phyloP scores from a whole-genome alignment of 2,888 invertebrate species.

The Iselma pallidipennis region DNA sequence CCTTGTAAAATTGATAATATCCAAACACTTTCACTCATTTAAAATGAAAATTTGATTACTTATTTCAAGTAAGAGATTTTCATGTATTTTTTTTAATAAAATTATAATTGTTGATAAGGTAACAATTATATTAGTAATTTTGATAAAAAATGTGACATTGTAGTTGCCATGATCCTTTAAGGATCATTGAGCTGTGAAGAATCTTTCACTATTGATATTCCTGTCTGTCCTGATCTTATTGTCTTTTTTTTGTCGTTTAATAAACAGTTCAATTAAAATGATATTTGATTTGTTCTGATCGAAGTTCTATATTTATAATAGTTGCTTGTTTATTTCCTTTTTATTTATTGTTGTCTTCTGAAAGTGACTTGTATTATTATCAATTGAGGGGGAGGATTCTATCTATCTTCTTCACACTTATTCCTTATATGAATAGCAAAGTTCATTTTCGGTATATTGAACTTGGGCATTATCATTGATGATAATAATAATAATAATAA shows the following conservation, averaged over 20 bases:
- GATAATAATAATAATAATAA: not conserved
- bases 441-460: conserved; percentile 24
- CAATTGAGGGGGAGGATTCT: not conserved
- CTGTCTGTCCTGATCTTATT: not conserved
- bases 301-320: not conserved
- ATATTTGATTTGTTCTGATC: not conserved
- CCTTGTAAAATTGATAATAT: not conserved
- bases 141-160: not conserved
- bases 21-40: not conserved
- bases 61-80: not conserved
- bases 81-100: too few species aligned
- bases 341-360: too few species aligned
- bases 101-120: not conserved
- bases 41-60: not conserved
- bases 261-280: not conserved
- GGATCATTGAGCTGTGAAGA: not conserved
- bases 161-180: not conserved
- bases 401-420: not conserved
- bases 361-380: not conserved
- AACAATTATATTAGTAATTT: not conserved
- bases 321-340: too few species aligned
- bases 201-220: not conserved
- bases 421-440: conserved; percentile 5
- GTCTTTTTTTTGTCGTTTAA: not conserved
- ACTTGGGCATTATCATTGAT: conserved; percentile 15